A percentile compares a stretch with the other conserved stretches of the same genome.
phyloP scores from a whole-genome alignment of 1,140 invertebrate species.

The Calliphora vicina region DNA sequence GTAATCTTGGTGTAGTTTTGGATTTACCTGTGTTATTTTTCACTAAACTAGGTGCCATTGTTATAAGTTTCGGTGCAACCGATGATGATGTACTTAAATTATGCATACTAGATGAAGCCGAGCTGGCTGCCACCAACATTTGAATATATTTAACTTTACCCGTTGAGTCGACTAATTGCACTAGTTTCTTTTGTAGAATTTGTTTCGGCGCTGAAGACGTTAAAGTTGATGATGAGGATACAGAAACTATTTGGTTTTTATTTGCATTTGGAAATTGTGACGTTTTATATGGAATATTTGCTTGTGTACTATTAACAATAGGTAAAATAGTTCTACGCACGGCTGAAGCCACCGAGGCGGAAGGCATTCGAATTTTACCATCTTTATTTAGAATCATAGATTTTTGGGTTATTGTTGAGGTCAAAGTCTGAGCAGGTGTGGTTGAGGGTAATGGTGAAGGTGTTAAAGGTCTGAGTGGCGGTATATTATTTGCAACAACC shows the following conservation, averaged over 20 bases:
- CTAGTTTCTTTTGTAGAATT: constrained; percentile 39
- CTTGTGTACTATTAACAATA: not conserved
- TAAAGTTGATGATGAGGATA: not conserved
- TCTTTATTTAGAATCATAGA: not conserved
- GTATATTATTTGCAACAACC: not conserved
- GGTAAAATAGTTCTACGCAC: constrained; percentile 15
- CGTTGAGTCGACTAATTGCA: constrained; percentile 39
- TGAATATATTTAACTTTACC: constrained; percentile 42
- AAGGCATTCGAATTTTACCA: not conserved
- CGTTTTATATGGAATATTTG: not conserved
- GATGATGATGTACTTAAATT: not conserved
- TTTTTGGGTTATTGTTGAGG: not conserved
- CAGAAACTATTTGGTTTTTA: not conserved
- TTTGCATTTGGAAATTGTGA: not conserved
- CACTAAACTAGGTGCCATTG: not conserved
- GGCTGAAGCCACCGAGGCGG: not conserved
- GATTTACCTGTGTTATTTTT: not conserved
- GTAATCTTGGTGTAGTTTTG: too few relatives aligned
- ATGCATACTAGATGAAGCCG: not conserved
- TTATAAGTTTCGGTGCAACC: not conserved
- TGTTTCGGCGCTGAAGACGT: not conserved
- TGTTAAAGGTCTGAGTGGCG: not conserved
- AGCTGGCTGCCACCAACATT: constrained; percentile 24
- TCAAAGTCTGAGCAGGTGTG: not conserved
- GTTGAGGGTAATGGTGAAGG: not conserved